Conservation (phyloP, 2,888 invertebrate genomes). For the Timema podura region DNA sequence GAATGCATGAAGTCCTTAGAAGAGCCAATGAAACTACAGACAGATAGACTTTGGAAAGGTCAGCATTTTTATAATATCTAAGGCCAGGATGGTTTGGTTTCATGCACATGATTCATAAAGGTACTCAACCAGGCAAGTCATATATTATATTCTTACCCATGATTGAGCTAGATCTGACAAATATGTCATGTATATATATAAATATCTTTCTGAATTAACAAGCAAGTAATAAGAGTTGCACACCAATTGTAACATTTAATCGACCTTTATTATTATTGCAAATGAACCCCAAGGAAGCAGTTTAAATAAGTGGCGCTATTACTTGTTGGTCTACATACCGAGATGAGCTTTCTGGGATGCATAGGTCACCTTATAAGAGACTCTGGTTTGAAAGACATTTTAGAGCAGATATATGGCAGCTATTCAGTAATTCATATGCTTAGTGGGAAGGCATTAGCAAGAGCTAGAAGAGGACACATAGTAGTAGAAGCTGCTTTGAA, state of each 20-base stretch:
- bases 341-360: neutral
- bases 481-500: slow-evolving; percentile 3
- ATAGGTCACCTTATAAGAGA: neutral
- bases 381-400: neutral
- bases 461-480: neutral
- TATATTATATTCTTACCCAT: too few species aligned
- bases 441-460: neutral
- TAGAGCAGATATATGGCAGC: neutral
- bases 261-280: slow-evolving; percentile 2
- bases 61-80: too few species aligned
- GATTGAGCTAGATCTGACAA: too few species aligned
- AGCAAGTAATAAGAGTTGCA: neutral
- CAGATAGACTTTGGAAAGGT: too few species aligned
- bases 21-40: too few species aligned
- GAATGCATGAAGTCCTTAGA: too few species aligned
- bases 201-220: neutral
- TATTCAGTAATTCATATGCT: neutral
- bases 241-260: neutral
- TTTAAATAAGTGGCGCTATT: neutral
- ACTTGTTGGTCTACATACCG: slow-evolving; percentile 2
- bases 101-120: too few species aligned
- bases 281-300: neutral
- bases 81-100: too few species aligned
- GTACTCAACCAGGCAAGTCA: too few species aligned
- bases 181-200: neutral